Evolutionary conservation across 1,140 invertebrate species (phyloP), one percentile per base, ranked within the genome.

Genomic region (Platyscapa corneri): DNA sequence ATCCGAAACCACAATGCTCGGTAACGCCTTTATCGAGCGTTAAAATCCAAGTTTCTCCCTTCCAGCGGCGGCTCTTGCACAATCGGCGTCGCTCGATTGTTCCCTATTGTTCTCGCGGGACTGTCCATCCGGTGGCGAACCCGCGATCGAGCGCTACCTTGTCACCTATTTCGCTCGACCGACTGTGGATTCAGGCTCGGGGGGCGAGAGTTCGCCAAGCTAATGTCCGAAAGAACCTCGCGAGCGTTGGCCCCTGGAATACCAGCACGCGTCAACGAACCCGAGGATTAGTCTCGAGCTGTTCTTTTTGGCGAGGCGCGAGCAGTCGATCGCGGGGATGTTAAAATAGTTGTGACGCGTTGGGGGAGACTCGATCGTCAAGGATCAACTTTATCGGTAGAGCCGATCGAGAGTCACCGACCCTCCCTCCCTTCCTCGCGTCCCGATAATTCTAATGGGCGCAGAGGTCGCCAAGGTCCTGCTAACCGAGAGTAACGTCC

Each of bases 71-170:
- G 39, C 78, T 65, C 27, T 82, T 82, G 42, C 65, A 53, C 72
- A 82, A 82, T 82, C 79, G 18, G 23, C 81, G 67, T 74, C 67
- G 70, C 79, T 30, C 78, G 60, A 42, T 60, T 32, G 78, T 80
- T 67, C 67, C 46, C 64, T 64, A 80, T 80, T 80, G 78, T 80
- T 80, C 60, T 79, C 64, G 60, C 30, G 53, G n/a, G 32, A 46
- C 56, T 46, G 77, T 80, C 60, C 78, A 46, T 67, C 56, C 78
- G 37, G 39, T 80, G n/a, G 78, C 49, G 27, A 60, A 16, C 23
- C 12, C 27, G 14, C 56, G 34, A 39, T 67, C 78, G 56, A 60
- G 56, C 56, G 3, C 27, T 60, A 30, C 1, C 53, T 70, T 83
- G 67, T 74, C 81, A 60, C 70, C 23, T 67, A 27, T 27, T 74